Evolutionary conservation across 2,888 invertebrate genomes (phyloP).

Genomic region (Eledona agricola): DNA sequence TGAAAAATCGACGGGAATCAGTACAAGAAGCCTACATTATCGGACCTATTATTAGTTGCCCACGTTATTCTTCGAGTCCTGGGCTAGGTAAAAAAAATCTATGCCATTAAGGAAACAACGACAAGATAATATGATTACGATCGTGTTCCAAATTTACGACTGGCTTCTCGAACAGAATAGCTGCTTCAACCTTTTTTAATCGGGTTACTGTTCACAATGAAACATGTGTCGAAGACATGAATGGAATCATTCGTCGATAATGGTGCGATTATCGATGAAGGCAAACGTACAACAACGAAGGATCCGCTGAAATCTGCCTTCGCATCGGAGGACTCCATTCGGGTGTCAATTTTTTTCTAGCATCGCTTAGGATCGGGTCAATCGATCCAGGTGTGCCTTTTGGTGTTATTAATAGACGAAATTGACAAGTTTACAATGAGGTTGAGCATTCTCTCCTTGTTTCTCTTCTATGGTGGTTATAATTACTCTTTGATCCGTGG

Average conservation of each 20-base stretch:
- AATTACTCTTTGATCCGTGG: slow-evolving; percentile 25
- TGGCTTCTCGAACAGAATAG: slow-evolving; percentile 15
- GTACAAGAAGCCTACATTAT: no score
- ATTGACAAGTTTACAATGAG: slow-evolving; percentile 22
- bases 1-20: no score
- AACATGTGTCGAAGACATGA: slow-evolving; percentile 20
- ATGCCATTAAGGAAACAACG: slow-evolving; percentile 2
- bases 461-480: slow-evolving; percentile 10
- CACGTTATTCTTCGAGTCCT: no score
- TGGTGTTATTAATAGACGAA: slow-evolving; percentile 9
- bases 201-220: slow-evolving; percentile 9
- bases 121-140: slow-evolving; percentile 2
- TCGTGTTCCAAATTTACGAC: slow-evolving; percentile 5
- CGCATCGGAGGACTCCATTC: no score
- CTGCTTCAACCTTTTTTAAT: slow-evolving; percentile 12
- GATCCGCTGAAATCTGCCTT: no score
- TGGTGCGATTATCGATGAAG: no score
- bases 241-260: slow-evolving; percentile 17
- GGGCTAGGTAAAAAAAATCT: not conserved
- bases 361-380: no score
- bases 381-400: slow-evolving; percentile 4
- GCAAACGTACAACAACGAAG: no score
- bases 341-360: slow-evolving; percentile 7
- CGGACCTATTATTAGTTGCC: no score
- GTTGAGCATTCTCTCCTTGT: slow-evolving; percentile 16